phyloP scores from a whole-genome alignment of 2,888 invertebrate species.

The Heliothis peltigera region DNA sequence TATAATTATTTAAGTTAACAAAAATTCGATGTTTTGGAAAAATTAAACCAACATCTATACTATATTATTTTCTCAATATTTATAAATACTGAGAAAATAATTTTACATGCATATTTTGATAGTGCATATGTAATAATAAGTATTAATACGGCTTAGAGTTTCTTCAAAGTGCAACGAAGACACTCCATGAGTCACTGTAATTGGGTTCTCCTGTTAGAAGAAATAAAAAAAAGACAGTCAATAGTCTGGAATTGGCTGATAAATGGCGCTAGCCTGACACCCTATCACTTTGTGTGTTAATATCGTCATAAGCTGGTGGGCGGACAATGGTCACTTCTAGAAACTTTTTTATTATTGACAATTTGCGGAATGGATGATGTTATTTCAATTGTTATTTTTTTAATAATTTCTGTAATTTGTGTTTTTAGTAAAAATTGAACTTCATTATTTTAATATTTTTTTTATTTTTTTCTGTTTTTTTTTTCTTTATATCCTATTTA shows the following conservation, averaged over 20 bases:
- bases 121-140: too few relatives aligned
- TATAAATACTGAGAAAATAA: too few relatives aligned
- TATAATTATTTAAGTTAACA: too few relatives aligned
- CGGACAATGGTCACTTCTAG: conserved; percentile 26
- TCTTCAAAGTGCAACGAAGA: conserved; percentile 12
- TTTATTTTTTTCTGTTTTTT: too few relatives aligned
- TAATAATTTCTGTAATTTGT: neutral
- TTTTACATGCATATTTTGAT: too few relatives aligned
- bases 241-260: conserved; percentile 34
- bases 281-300: conserved; percentile 53
- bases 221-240: conserved; percentile 29
- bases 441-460: too few relatives aligned
- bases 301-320: conserved; percentile 43
- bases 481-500: too few relatives aligned
- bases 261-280: conserved; percentile 40
- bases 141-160: neutral
- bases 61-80: too few relatives aligned
- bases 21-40: too few relatives aligned
- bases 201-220: conserved; percentile 27
- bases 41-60: too few relatives aligned
- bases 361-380: neutral
- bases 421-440: neutral
- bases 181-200: conserved; percentile 19
- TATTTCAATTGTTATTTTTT: too few relatives aligned
- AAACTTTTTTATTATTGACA: neutral